These are phyloP conservation scores for Pseudomyrmex gracilis DNA, from an alignment of 1,140 invertebrate genomes.

Conservation along the genomic window DNA sequence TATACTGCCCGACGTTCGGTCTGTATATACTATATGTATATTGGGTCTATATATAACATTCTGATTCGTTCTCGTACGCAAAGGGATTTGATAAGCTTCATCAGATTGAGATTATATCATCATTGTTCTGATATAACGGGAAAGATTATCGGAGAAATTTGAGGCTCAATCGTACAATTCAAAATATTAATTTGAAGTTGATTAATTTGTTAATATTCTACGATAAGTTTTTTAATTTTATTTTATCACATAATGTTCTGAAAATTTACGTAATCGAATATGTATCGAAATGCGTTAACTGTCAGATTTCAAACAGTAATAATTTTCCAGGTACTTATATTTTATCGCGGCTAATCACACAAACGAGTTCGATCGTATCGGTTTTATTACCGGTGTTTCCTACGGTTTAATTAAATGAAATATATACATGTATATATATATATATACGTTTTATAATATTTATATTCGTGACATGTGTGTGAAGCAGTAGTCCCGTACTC, in stretches of 20 bases:
- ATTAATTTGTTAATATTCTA: not conserved
- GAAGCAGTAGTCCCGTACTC: no score
- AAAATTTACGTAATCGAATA: slow-evolving; percentile 10
- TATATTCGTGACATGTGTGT: slow-evolving; percentile 36
- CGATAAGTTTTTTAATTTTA: slow-evolving; percentile 1
- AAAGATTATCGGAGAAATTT: no score
- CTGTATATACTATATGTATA: no score
- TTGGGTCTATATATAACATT: slow-evolving; percentile 10
- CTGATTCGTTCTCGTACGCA: not conserved
- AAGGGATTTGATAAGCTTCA: not conserved
- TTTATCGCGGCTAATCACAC: slow-evolving; percentile 35
- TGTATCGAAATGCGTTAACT: slow-evolving; percentile 1
- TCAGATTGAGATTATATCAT: no score
- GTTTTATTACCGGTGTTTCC: slow-evolving; percentile 60
- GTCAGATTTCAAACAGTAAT: slow-evolving; percentile 37
- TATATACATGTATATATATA: no score
- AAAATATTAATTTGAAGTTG: no score
- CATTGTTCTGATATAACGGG: no score
- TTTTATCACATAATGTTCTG: not conserved
- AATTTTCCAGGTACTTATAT: slow-evolving; percentile 1
- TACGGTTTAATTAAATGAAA: not conserved
- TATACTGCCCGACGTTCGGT: no score
- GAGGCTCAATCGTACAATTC: no score
- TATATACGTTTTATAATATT: slow-evolving; percentile 33
- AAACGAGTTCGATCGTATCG: slow-evolving; percentile 34